A percentile compares a stretch with the other conserved stretches of the same genome.
These are phyloP conservation scores for Microtus ochrogaster DNA, from an alignment of 2,113 vertebrate species.

Conservation along the genomic window DNA sequence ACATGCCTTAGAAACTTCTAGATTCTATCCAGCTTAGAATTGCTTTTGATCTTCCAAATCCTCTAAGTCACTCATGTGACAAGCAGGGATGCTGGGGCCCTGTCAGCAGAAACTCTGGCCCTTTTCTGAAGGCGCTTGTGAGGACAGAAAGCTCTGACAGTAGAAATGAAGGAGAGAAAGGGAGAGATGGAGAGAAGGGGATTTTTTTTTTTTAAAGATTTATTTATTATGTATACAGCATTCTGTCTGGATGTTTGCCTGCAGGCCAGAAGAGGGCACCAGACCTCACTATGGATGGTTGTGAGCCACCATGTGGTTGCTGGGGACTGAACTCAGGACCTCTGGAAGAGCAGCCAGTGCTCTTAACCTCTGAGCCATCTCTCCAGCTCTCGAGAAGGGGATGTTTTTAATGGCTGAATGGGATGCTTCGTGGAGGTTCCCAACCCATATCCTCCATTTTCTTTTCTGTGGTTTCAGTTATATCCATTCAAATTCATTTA, in stretches of 20 bases:
- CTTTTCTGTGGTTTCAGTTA: neutral
- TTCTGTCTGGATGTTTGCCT: too few relatives aligned
- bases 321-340: too few relatives aligned
- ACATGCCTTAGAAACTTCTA: neutral
- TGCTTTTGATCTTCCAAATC: conserved; percentile 23
- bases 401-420: neutral
- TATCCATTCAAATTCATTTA: neutral
- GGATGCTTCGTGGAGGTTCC: neutral
- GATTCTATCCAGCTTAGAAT: neutral
- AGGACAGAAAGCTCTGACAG: neutral
- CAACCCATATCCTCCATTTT: neutral
- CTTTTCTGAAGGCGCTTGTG: neutral
- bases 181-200: neutral
- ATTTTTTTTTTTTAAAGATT: too few relatives aligned
- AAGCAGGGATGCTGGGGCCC: neutral
- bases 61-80: neutral
- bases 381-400: too few relatives aligned
- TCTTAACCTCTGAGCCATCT: too few relatives aligned
- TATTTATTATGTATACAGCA: too few relatives aligned
- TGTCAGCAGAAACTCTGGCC: neutral
- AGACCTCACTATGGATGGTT: too few relatives aligned
- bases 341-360: too few relatives aligned
- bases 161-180: neutral
- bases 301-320: too few relatives aligned
- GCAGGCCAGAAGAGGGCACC: too few relatives aligned